Base-by-base conservation (phyloP, 30 jellyfish, hydroid and myxozoan genomes). In the Clytia hemisphaerica region DNA sequence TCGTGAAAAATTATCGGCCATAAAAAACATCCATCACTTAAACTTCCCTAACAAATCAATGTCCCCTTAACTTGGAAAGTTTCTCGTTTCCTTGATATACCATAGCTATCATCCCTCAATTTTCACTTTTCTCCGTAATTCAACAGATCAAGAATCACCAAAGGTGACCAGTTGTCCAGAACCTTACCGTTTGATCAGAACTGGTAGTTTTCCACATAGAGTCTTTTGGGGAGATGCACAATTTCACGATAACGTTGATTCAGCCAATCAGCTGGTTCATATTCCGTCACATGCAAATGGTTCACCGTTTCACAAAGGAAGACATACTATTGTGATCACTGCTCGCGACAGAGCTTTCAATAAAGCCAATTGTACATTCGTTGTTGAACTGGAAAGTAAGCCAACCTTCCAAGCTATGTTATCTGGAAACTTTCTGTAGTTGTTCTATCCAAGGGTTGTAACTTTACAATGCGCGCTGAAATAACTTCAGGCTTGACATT, bases 191-290 rank as follows among this genome's bases (percentile, higher is more conserved):
- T n/a, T n/a, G n/a, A n/a, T 78, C 26, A 34, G 76, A 61, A 72
- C 94, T 19, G 84, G 57, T 4, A 66, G 61, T 15, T 32, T 64
- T 38, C 93, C 93, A 12, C 60, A 67, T 61, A 58, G 58, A 27
- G 94, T 79, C 6, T 62, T 78, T 14, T 86, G 96, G 96, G 64
- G 65, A 2, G 80, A 72, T 37, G 94, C 96, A 38, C 50, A 45
- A n/a, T 81, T 81, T 67, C 27, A 75, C 2, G 96, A 86, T 78
- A 86, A 86, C 47, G 96, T 79, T n/a, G 96, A 86, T 57, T 45
- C 38, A 1, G 60, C 72, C 6, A 37, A 61, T 10, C 79, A 76
- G 26, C 38, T 59, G 22, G 67, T 33, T 26, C 51, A 22, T 2
- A 25, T 28, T 6, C 93, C 93, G 29, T 66, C 72, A 48, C 94